Evolutionary conservation across 2,797 vertebrate genomes (phyloP), one percentile per base, ranked within the genome.

Genomic region (Iguana delicatissima): DNA sequence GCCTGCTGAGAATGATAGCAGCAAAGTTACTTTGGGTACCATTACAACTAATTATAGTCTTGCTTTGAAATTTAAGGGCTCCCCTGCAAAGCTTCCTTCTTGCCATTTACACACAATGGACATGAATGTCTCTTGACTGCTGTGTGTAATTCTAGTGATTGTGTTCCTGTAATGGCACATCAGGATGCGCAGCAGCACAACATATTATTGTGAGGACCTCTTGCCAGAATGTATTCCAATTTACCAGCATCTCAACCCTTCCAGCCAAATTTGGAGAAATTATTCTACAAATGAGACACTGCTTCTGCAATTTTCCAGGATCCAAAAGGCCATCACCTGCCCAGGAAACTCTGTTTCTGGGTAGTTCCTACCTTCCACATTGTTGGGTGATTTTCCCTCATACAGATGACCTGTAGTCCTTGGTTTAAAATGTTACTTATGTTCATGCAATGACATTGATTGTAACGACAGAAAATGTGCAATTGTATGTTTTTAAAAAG

Each of bases 1-100:
- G 96, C 97, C 97, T 97, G 97, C 97, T 97, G 97, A 97, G 97
- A 97, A 96, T 98, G 96, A 97, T 93, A 95, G 95, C 95, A 94
- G 93, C 84, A 95, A 96, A 97, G 96, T 97, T 97, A 97, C 96
- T 96, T 93, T 96, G 97, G 96, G 97, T 96, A 93, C 93, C 86
- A 96, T 97, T 97, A 97, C 93, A 95, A 95, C 96, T 97, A 96
- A 97, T 97, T 97, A 97, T 94, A 96, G 96, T 93, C 96, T 96
- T 89, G 9, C 92, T 96, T 92, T 90, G 89, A 93, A 97, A 97
- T 97, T 95, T 96, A 96, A 97, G 95, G 92, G 96, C 92, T 96
- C 94, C 93, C 95, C 91, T 93, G 92, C 92, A 96, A 94, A 84
- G 80, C 87, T 95, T 89, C 89, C 91, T 95, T 79, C 85, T 94